phyloP scores from a whole-genome alignment of 2,113 vertebrate species.

The Pangasianodon hypophthalmus region DNA sequence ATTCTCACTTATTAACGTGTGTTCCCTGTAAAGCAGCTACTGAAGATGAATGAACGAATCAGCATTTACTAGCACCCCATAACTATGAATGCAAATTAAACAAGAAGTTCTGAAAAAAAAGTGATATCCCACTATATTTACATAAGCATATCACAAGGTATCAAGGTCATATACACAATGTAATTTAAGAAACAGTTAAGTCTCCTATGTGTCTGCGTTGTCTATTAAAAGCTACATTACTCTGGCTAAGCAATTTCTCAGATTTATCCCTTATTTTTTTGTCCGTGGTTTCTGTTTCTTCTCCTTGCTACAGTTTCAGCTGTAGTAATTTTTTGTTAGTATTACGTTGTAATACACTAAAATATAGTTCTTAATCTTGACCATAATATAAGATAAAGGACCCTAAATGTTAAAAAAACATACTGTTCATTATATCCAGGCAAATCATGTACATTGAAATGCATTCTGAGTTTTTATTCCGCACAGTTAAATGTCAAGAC shows the following conservation, averaged over 20 bases:
- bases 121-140: not conserved
- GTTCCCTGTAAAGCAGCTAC: not conserved
- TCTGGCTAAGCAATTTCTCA: not conserved
- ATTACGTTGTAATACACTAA: not conserved
- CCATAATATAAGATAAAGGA: not conserved
- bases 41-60: not conserved
- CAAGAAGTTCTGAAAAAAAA: not conserved
- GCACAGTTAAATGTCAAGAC: slow-evolving; percentile 29
- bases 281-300: not conserved
- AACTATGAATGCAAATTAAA: not conserved
- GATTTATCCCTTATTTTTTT: not conserved
- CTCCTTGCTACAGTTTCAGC: not conserved
- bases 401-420: not conserved
- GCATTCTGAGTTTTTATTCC: not conserved
- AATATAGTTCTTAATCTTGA: not conserved
- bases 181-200: not conserved
- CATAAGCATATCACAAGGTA: not conserved
- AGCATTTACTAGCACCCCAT: not conserved
- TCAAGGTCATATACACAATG: not conserved
- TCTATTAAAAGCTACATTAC: not conserved
- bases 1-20: not conserved
- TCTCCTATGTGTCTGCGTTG: not conserved
- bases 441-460: not conserved
- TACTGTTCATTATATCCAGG: not conserved
- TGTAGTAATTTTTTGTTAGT: not conserved